phyloP scores from a whole-genome alignment of 2,888 invertebrate genomes.

The Xanthia togata region DNA sequence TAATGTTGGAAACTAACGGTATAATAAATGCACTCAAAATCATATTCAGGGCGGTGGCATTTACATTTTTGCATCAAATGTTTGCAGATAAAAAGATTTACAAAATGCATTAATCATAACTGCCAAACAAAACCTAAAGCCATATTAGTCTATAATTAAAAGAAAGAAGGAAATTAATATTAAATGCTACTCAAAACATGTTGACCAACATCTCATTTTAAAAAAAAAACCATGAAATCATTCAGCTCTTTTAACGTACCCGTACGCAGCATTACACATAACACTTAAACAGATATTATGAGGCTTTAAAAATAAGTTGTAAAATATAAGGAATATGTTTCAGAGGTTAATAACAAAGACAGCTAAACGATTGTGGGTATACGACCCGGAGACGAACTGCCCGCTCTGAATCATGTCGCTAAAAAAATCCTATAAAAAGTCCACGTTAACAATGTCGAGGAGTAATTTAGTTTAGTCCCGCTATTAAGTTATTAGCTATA shows the following conservation, averaged over 20 bases:
- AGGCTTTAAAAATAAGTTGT: slow-evolving; percentile 56
- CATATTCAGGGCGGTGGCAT: slow-evolving; percentile 7
- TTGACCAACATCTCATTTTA: slow-evolving; percentile 36
- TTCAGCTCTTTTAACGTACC: slow-evolving; percentile 29
- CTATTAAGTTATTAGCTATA: slow-evolving; percentile 61
- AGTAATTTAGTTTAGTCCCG: slow-evolving; percentile 67
- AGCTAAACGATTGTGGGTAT: slow-evolving; percentile 72
- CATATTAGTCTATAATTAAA: background rate
- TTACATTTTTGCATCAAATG: background rate
- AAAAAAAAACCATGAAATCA: slow-evolving; percentile 19
- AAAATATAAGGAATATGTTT: slow-evolving; percentile 59
- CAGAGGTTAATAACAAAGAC: slow-evolving; percentile 57
- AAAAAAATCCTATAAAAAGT: slow-evolving; percentile 71
- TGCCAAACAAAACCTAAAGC: background rate
- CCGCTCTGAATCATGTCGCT: slow-evolving; percentile 76
- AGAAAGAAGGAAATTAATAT: slow-evolving; percentile 5
- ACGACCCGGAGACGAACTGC: slow-evolving; percentile 81
- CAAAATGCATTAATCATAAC: background rate
- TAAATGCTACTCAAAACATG: slow-evolving; percentile 16
- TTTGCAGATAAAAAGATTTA: background rate
- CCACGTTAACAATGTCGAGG: slow-evolving; percentile 59
- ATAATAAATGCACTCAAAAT: slow-evolving; percentile 31
- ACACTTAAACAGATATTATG: slow-evolving; percentile 42
- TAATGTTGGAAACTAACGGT: slow-evolving; percentile 54
- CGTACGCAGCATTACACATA: slow-evolving; percentile 33